A percentile compares a stretch with the other conserved stretches of the same genome.
Conservation (phyloP, 2,113 vertebrate genomes). For the Oxyura jamaicensis region DNA sequence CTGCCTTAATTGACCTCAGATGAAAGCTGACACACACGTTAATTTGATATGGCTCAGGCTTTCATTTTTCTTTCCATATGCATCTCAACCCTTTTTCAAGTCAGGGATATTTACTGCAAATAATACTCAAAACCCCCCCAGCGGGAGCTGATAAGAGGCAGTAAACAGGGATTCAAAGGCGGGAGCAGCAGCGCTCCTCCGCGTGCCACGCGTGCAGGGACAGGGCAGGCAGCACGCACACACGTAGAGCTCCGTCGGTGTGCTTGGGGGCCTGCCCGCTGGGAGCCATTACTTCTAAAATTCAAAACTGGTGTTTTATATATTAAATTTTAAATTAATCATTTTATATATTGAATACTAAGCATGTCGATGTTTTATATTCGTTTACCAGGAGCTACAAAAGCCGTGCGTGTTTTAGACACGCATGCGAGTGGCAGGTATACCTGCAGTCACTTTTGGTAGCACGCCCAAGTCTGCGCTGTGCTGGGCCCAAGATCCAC, state of each 20-base stretch:
- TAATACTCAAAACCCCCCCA: neutral
- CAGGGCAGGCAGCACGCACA: neutral
- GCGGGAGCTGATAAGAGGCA: neutral
- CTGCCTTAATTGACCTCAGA: neutral
- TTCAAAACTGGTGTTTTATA: neutral
- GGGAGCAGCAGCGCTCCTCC: too few relatives aligned
- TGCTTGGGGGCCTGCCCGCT: accelerated
- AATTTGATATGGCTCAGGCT: neutral
- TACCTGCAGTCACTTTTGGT: too few relatives aligned
- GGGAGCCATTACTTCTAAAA: neutral
- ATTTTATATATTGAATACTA: neutral
- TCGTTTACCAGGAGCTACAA: neutral
- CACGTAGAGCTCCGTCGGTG: accelerated
- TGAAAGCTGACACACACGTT: neutral
- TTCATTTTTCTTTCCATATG: neutral
- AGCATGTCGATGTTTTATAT: neutral
- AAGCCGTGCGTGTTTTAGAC: neutral
- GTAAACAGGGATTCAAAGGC: slow-evolving; percentile 10
- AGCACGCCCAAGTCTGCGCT: neutral
- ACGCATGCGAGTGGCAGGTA: neutral
- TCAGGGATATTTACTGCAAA: slow-evolving; percentile 8
- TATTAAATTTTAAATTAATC: too few relatives aligned
- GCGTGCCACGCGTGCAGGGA: too few relatives aligned
- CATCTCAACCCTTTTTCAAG: neutral
- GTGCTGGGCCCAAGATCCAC: neutral